These are phyloP conservation scores for Erebia epiphron DNA, from an alignment of 2,888 invertebrate genomes.

Conservation along the genomic window DNA sequence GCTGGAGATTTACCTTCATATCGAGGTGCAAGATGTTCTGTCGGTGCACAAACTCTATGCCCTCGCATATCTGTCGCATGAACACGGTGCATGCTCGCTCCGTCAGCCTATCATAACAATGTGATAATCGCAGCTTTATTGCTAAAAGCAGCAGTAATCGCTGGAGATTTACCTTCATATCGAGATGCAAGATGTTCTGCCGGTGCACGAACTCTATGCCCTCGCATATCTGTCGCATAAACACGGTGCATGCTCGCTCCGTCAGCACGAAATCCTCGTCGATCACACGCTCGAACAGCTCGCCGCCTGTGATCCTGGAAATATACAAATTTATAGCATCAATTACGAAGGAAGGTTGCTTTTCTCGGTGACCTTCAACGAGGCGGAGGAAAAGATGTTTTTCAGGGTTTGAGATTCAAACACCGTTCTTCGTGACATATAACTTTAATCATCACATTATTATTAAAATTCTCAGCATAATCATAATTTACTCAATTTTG, in stretches of 20 bases:
- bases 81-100: slow-evolving; percentile 98
- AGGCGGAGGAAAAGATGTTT: no score
- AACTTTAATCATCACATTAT: no score
- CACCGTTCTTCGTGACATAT: no score
- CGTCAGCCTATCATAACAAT: slow-evolving; percentile 82
- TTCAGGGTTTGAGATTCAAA: no score
- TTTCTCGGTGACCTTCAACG: no score
- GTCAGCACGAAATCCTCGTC: slow-evolving; percentile 99
- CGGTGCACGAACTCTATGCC: slow-evolving; percentile 98
- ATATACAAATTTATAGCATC: not conserved
- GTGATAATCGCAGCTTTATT: no score
- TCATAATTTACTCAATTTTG: no score
- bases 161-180: slow-evolving; percentile 92
- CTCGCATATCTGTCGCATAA: slow-evolving; percentile 99
- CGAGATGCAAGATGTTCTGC: slow-evolving; percentile 97
- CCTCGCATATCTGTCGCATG: slow-evolving; percentile 98
- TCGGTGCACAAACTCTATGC: slow-evolving; percentile 96
- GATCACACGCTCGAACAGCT: slow-evolving; percentile 98
- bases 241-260: slow-evolving; percentile 97
- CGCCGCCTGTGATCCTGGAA: slow-evolving; percentile 97
- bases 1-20: slow-evolving; percentile 91
- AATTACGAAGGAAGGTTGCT: no score
- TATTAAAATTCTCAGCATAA: no score
- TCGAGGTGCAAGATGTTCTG: slow-evolving; percentile 98
- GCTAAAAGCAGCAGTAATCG: not conserved